Conservation (phyloP, 2,888 invertebrate genomes). For the Chrysina gloriosa region DNA sequence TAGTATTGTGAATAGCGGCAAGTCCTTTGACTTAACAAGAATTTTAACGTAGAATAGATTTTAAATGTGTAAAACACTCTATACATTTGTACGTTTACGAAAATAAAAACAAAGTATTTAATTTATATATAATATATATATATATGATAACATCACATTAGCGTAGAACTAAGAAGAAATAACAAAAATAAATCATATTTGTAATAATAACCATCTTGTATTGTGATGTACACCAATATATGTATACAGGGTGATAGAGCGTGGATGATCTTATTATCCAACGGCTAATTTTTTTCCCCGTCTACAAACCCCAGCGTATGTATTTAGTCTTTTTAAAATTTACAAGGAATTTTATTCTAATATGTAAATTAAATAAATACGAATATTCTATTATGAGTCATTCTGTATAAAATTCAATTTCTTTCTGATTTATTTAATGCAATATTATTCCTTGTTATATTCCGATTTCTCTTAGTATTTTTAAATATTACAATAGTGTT, state of each 20-base stretch:
- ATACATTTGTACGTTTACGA: conserved; percentile 53
- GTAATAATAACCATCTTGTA: conserved; percentile 41
- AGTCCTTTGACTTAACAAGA: conserved; percentile 58
- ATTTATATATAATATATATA: conserved; percentile 52
- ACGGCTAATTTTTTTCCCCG: background rate
- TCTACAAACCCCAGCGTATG: background rate
- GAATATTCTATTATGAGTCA: conserved; percentile 28
- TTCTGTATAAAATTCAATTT: conserved; percentile 39
- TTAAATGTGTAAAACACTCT: conserved; percentile 60
- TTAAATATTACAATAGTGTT: conserved; percentile 29
- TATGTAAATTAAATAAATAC: conserved; percentile 10
- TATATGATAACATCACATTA: conserved; percentile 38
- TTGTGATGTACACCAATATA: conserved; percentile 46
- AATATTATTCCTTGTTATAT: conserved; percentile 7
- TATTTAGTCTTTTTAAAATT: conserved; percentile 34
- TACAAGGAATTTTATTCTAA: conserved; percentile 21
- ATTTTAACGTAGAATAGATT: conserved; percentile 58
- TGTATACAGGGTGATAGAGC: conserved; percentile 46
- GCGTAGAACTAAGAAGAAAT: conserved; percentile 34
- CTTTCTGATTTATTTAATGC: conserved; percentile 4
- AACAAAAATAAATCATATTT: conserved; percentile 36
- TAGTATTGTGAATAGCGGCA: conserved; percentile 67
- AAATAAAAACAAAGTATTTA: conserved; percentile 53
- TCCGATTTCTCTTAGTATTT: conserved; percentile 18
- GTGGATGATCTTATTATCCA: conserved; percentile 6